Evolutionary conservation across 2,888 invertebrate genomes (phyloP), one percentile per base, ranked within the genome.

Genomic region (Drosophila prolongata): DNA sequence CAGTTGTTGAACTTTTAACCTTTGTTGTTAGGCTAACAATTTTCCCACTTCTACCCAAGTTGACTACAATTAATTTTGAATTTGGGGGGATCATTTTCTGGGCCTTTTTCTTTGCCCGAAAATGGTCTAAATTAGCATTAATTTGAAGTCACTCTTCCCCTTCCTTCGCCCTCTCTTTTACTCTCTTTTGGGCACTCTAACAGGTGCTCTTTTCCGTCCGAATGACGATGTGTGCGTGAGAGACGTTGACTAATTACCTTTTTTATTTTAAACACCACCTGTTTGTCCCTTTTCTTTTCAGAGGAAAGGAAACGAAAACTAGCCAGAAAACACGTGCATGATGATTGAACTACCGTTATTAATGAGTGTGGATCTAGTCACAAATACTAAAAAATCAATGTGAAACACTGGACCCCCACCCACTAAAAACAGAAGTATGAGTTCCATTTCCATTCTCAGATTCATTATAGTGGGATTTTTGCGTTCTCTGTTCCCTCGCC

Each of bases 291-390:
- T 35, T 42, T 10, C 5, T 11, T 34, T 13, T 13, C 19, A 5
- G 13, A 42, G 44, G 47, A 14, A 38, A 42, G 44, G 47, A 19
- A 38, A 34, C 3, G 2, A 1, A 11, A 42, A 16, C 37, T 13
- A 10, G 9, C 14, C 30, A 16, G 14, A 14, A 13, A 49, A 53
- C 68, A 73, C 66, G 71, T 72, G 70, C 58, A 55, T 34, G 61
- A 43, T 78, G 90, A 77, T 72, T 73, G 75, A 83, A 90, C 91
- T 87, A 85, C 90, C 92, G 92, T 92, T 92, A 90, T 92, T 92
- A 92, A 92, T 92, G 92, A 92, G 92, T 92, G 92, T 92, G 92
- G 92, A 92, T 92, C 92, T 92, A 92, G 92, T 92, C 92, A 92
- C 92, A 92, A 82, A 89, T 86, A 85, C 82, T 78, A 76, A 76